Base-by-base conservation (phyloP, 1,140 invertebrate genomes). In the Papilio helenus region DNA sequence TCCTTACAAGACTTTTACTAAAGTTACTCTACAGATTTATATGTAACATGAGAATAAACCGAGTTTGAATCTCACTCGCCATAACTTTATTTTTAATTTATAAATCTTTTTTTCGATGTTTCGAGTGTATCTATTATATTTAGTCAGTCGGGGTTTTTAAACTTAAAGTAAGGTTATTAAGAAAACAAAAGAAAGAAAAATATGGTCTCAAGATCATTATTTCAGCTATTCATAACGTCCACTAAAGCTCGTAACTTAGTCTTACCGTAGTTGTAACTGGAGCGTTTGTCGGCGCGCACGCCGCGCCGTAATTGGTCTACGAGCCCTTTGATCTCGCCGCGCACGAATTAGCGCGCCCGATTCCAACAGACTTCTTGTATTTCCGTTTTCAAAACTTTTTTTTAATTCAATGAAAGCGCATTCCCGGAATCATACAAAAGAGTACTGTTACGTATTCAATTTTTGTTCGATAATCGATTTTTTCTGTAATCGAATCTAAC, bases 291-390 rank as follows among this genome's bases (percentile, higher is more conserved):
- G 85, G 89, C 85, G 90, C 86, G 79, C 80, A 84, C 89, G 88
- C 90, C 80, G 79, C 82, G 68, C 76, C 72, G 80, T 89, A 90
- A 92, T 92, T 90, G 88, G 85, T 82, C 79, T 83, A 71, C 80
- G 81, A 74, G 78, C 44, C 10, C 85, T 92, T 92, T 92, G 89
- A 92, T 92, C 89, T 92, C 83, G 84, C 90, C 89, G 89, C 86
- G 85, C 85, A 87, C 89, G 87, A 87, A 90, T 90, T 87, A 88
- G 81, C 85, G 83, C 81, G 83, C 81, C 74, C 79, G 82, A 87
- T 89, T 86, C 82, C 76, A 86, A 89, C 85, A 85, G 83, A 87
- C 84, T 83, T 80, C 81, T 80, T 81, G 86, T 74, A 72, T 85
- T 89, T 89, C 87, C 88, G 85, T 87, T 88, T 82, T 80, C 82